Base-by-base conservation (phyloP, 2,113 vertebrate genomes). In the Heteronetta atricapilla region DNA sequence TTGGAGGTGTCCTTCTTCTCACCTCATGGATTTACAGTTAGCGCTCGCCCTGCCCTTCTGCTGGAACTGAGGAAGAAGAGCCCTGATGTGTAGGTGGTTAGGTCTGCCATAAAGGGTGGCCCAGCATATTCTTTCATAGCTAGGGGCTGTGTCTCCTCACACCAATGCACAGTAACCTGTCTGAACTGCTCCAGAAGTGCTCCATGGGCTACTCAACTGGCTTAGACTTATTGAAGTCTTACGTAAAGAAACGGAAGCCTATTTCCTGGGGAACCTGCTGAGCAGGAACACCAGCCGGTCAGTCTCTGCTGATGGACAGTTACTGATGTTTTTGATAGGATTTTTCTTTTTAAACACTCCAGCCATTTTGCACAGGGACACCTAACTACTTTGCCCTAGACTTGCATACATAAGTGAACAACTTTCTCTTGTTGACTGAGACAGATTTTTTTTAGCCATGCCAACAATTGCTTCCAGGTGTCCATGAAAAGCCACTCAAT, bases 181-280 rank as follows among this genome's bases (percentile, higher is more conserved):
- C 48, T 14, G 44, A 20, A 55, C 42, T 60, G 72, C 56, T 73
- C 53, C 70, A 69, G 29, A 66, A 50, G 14, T 19, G 38, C 25
- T 52, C 31, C 22, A 2, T 2, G 8, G 58, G 38, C 48, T 53
- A 50, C 36, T 11, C 25, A 62, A 0, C 0, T 2, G 34, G 21
- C 33, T 42, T 38, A 76, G 42, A 53, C 72, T 3, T 8, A 84
- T 34, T 3, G n/a, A 33, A 66, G 31, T 5, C 25, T 28, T 25
- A 14, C 74, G 64, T 38, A 48, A 81, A 75, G 79, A 46, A 66
- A 28, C 11, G 29, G 82, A 82, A 69, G 23, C 12, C 29, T 36
- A 17, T 64, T 83, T 68, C 34, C 40, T 44, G 48, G 7, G 46
- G 56, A 91, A 42, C 26, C 48, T 36, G 62, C 74, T 50, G 84